Percentiles rank a stretch among this genome's conserved stretches.
Evolutionary conservation across 2,797 vertebrate genomes (phyloP).

Genomic region (Xenentodon cancila): DNA sequence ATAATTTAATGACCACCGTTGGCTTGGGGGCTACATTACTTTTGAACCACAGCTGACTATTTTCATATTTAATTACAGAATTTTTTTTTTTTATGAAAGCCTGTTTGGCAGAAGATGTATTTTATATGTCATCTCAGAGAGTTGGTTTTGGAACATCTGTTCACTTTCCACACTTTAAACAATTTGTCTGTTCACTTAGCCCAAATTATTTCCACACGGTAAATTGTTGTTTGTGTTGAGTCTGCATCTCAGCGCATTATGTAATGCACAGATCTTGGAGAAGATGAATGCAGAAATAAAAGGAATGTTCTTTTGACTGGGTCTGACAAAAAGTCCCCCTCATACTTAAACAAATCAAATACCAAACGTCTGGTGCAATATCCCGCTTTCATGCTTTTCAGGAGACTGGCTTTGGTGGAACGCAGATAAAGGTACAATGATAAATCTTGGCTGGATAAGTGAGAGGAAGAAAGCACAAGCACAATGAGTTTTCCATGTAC

Average conservation of each 20-base stretch:
- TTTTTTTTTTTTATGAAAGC: constrained; percentile 1
- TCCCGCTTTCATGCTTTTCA: constrained; percentile 17
- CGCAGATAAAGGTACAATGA: constrained; percentile 43
- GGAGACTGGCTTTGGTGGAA: constrained; percentile 9
- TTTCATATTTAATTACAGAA: neutral
- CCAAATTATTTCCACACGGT: constrained; percentile 28
- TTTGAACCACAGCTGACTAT: neutral
- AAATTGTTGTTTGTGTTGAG: constrained; percentile 11
- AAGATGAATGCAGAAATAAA: constrained; percentile 32
- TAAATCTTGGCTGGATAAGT: constrained; percentile 43
- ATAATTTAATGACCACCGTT: neutral
- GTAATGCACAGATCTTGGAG: constrained; percentile 33
- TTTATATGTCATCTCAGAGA: neutral
- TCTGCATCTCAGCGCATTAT: constrained; percentile 35
- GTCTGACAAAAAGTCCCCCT: constrained; percentile 35
- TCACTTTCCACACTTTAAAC: constrained; percentile 8
- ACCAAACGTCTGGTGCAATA: constrained; percentile 42
- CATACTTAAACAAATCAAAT: constrained; percentile 47
- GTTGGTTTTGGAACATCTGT: constrained; percentile 2
- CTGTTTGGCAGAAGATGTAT: too few species aligned
- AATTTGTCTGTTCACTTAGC: neutral
- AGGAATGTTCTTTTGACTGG: constrained; percentile 17
- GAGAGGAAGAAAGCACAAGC: constrained; percentile 17
- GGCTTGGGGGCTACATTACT: neutral
- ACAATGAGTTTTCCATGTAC: constrained; percentile 65